Conservation (phyloP, 2,797 vertebrate genomes). For the Enteromius treurensis region DNA sequence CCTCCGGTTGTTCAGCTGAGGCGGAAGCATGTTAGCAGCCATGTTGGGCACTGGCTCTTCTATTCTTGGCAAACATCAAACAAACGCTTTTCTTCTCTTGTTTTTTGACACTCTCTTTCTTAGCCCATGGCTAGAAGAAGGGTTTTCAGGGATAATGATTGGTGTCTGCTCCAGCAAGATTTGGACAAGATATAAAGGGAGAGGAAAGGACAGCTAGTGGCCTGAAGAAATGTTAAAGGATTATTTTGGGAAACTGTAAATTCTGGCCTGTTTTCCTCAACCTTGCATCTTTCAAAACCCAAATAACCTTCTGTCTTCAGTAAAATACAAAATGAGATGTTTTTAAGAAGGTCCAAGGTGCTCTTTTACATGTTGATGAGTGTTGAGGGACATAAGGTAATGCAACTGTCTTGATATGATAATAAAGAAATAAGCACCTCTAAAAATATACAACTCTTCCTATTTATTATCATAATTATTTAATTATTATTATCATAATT, state of each 20-base stretch:
- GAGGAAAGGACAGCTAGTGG: not conserved
- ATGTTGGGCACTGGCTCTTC: constrained; percentile 54
- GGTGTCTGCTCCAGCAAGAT: constrained; percentile 30
- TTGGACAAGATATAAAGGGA: constrained; percentile 6
- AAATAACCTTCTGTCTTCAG: not conserved
- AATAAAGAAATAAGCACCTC: not conserved
- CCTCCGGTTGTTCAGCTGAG: constrained; percentile 57
- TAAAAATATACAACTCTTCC: not conserved
- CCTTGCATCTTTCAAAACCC: not conserved
- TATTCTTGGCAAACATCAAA: constrained; percentile 58
- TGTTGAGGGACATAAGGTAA: not conserved
- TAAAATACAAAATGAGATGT: not conserved
- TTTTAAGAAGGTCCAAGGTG: not conserved
- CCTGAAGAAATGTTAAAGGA: constrained; percentile 3
- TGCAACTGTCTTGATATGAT: not conserved
- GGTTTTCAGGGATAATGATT: constrained; percentile 52
- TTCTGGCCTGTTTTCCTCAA: not conserved
- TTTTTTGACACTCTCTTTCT: constrained; percentile 37
- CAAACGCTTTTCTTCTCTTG: constrained; percentile 48
- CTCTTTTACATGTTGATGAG: not conserved
- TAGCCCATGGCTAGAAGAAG: constrained; percentile 37
- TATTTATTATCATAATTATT: too few relatives aligned
- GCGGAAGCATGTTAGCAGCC: constrained; percentile 54
- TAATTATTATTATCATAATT: not conserved
- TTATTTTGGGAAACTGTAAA: not conserved